These are phyloP conservation scores for Eueremaeus valkanovi DNA, from an alignment of 2,888 invertebrate genomes.

Conservation along the genomic window DNA sequence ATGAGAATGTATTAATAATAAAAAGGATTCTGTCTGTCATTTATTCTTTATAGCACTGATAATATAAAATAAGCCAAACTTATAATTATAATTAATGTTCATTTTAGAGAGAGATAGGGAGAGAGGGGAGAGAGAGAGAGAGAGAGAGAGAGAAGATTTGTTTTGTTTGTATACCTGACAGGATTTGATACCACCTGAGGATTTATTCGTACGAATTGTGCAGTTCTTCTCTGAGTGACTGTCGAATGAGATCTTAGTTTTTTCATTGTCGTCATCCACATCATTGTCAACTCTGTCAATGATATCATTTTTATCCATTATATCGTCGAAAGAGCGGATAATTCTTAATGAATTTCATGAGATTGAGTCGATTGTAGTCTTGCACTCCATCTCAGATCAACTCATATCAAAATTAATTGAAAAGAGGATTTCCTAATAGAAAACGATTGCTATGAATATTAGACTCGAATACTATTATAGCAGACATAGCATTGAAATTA, in stretches of 20 bases:
- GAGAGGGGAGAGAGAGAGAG: too few relatives aligned
- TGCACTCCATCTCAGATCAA: background rate
- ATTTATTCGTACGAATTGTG: background rate
- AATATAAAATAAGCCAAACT: too few relatives aligned
- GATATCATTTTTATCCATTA: constrained; percentile 35
- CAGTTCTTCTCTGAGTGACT: background rate
- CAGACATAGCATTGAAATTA: background rate
- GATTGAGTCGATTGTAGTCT: background rate
- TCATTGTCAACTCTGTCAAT: constrained; percentile 18
- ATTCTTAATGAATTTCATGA: background rate
- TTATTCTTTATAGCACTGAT: too few relatives aligned
- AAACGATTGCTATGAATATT: background rate
- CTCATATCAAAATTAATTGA: constrained; percentile 3
- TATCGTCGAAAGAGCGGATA: background rate
- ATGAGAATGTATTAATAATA: too few relatives aligned
- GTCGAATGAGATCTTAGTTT: constrained; percentile 19
- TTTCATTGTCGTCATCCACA: constrained; percentile 19
- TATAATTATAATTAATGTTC: constrained; percentile 16
- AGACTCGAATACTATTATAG: background rate
- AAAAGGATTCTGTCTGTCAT: too few relatives aligned
- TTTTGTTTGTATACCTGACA: constrained; percentile 22
- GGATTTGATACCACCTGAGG: constrained; percentile 36
- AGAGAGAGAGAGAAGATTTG: background rate
- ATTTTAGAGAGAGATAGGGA: too few relatives aligned
- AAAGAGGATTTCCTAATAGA: constrained; percentile 19